These are phyloP conservation scores for Coregonus ussuriensis DNA, from an alignment of 2,797 vertebrate species.

Conservation along the genomic window DNA sequence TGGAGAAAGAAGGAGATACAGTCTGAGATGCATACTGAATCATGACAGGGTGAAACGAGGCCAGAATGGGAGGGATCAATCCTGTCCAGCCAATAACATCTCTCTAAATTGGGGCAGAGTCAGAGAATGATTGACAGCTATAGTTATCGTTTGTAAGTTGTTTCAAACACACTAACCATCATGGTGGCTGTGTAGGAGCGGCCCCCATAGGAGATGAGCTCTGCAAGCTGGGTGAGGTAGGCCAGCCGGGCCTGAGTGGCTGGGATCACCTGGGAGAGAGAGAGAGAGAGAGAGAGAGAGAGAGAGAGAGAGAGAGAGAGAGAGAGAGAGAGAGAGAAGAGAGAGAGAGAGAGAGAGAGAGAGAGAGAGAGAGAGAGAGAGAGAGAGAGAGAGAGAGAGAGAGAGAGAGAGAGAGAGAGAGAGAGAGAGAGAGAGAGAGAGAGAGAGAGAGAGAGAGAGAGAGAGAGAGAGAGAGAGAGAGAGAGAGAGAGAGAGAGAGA, in stretches of 20 bases:
- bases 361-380: too few relatives aligned
- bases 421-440: not conserved
- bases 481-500: too few relatives aligned
- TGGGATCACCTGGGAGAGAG: slow-evolving; percentile 79
- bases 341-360: too few relatives aligned
- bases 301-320: not conserved
- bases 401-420: not conserved
- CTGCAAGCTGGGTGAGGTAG: slow-evolving; percentile 95
- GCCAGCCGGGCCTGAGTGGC: slow-evolving; percentile 88
- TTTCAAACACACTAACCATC: slow-evolving; percentile 79
- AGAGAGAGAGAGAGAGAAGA: too few relatives aligned
- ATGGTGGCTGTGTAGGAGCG: slow-evolving; percentile 93
- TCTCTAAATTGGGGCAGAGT: not conserved
- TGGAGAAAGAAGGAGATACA: not conserved
- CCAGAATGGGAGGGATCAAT: not conserved
- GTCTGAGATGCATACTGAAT: not conserved
- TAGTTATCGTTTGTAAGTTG: not conserved
- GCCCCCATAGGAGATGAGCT: slow-evolving; percentile 93
- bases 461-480: too few relatives aligned
- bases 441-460: too few relatives aligned
- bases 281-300: not conserved
- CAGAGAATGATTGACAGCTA: not conserved
- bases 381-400: too few relatives aligned
- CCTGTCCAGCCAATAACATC: not conserved
- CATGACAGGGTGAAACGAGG: not conserved